Base-by-base conservation (phyloP, 2,797 vertebrate genomes). In the Takifugu rubripes region DNA sequence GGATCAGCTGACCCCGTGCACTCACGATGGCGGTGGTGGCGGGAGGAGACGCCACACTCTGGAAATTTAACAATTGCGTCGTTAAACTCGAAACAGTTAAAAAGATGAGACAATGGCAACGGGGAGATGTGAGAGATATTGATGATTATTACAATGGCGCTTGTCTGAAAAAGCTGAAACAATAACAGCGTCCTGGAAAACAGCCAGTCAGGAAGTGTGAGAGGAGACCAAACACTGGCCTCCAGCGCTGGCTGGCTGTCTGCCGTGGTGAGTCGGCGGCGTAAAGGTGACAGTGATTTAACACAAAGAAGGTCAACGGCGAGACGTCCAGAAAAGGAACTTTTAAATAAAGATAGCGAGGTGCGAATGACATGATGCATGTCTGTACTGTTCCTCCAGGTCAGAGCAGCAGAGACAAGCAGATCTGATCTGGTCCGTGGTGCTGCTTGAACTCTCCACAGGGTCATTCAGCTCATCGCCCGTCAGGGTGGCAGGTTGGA, bases 171-270 rank as follows among this genome's bases (percentile, higher is more conserved):
- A 65, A 65, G 64, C 77, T 72, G 79, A 49, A 50, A 59, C 36
- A 49, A 78, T 44, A 24, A 24, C 15, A 51, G 25, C 52, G 24
- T 52, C 45, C 47, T 72, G 78, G 75, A 75, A 24, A 62, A 48
- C 17, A 52, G 74, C 79, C 71, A 79, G 16, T 0, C 27, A 21
- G 74, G 56, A 80, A 68, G 65, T 53, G 64, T 42, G 52, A 64
- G 17, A 24, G 17, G 59, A 57, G 17, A 25, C 61, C 49, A 47
- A 55, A 71, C 55, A 45, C 45, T 29, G 40, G 33, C 29, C 53
- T 52, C 48, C 31, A 33, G 31, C 31, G 27, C 27, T 7, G 27
- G 27, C 27, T 29, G 4, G 27, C 27, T 7, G 17, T 74, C 7
- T 43, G 27, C 27, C 8, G 27, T 29, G 27, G 27, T 29, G 27